Conservation (phyloP, 2,113 vertebrate genomes). For the Rattus norvegicus region DNA sequence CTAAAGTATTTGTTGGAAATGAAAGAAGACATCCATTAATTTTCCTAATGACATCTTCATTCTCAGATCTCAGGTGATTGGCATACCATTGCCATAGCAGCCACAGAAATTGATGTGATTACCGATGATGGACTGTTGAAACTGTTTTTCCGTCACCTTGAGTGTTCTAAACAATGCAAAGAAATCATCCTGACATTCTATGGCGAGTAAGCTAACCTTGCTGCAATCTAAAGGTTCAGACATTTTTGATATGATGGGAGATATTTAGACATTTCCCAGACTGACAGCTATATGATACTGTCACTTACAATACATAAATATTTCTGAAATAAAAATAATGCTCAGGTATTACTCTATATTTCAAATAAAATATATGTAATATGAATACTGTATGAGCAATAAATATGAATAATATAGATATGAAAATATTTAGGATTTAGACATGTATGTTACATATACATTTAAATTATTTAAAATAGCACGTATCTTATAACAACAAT, state of each 20-base stretch:
- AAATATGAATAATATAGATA: not conserved
- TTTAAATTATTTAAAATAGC: not conserved
- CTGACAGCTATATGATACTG: not conserved
- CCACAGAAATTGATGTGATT: not conserved
- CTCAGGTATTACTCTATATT: not conserved
- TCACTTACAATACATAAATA: not conserved
- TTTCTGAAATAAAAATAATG: not conserved
- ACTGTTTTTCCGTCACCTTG: not conserved
- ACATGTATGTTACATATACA: not conserved
- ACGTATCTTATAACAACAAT: not conserved
- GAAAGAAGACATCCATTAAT: not conserved
- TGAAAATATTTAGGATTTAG: not conserved
- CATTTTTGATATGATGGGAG: not conserved
- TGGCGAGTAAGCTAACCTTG: not conserved
- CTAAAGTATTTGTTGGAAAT: not conserved
- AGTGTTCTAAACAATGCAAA: not conserved
- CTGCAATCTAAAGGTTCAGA: not conserved
- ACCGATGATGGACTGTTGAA: not conserved
- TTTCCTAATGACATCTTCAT: not conserved
- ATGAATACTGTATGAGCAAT: not conserved
- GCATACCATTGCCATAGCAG: not conserved
- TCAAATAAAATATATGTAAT: not conserved
- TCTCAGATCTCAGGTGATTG: not conserved
- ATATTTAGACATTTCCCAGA: not conserved
- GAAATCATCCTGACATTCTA: not conserved